These are phyloP conservation scores for Phalacrocorax pelagicus DNA, from an alignment of 2,113 vertebrate species.

Conservation along the genomic window DNA sequence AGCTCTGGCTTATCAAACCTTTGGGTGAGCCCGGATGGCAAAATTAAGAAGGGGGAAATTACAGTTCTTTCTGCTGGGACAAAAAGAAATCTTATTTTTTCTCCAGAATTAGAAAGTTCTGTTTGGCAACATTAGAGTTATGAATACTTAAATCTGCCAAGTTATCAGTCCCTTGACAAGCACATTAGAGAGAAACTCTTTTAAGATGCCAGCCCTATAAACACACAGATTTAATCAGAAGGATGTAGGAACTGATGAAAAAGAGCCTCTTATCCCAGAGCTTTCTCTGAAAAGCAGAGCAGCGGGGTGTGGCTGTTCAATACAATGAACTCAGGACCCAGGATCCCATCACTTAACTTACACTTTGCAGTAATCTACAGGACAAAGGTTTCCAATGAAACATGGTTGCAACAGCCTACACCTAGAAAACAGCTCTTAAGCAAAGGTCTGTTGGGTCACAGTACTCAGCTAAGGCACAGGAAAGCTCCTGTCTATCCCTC, in stretches of 20 bases:
- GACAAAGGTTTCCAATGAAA: slow-evolving; percentile 46
- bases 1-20: not conserved
- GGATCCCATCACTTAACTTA: not conserved
- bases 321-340: not conserved
- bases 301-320: not conserved
- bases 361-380: not conserved
- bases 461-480: not conserved
- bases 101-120: not conserved
- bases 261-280: not conserved
- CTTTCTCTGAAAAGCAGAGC: not conserved
- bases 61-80: not conserved
- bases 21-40: not conserved
- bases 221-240: not conserved
- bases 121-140: not conserved
- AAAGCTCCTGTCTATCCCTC: not conserved
- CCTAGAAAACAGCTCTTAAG: not conserved
- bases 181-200: not conserved
- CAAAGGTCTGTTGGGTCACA: not conserved
- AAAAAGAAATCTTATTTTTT: not conserved
- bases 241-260: not conserved
- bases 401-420: not conserved
- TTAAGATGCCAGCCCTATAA: not conserved
- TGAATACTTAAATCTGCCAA: not conserved
- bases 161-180: not conserved
- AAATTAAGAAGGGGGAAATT: not conserved